Evolutionary conservation across 2,888 invertebrate genomes (phyloP), one percentile per base, ranked within the genome.

Genomic region (Siphonodentalium dalli): DNA sequence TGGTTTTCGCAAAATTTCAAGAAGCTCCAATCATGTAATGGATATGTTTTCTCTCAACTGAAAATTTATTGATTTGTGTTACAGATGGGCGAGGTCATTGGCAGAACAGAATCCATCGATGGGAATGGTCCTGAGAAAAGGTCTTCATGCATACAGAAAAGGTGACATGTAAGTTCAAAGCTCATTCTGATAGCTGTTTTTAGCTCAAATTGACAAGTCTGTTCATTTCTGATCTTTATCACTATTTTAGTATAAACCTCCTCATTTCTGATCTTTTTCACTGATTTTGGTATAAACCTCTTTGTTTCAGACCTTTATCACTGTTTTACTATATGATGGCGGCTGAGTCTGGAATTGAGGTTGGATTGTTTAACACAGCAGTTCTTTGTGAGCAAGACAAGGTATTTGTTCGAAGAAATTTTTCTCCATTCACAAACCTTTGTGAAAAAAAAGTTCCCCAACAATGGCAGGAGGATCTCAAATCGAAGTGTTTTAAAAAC

Each of bases 361-460:
- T 79, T 4, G 79, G 71, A 0, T 71, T 70, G 18, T 81, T 80
- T 52, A 81, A 81, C 54, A 44, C 70, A 20, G 80, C 78, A 6
- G 75, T 71, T 59, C 55, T 81, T 3, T 79, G 79, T 65, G 79
- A 81, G 44, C 69, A 73, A 48, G 72, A 78, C 48, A 55, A 66
- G 58, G 78, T 77, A 50, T n/a, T n/a, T n/a, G n/a, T n/a, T n/a
- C n/a, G n/a, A n/a, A n/a, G n/a, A n/a, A n/a, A n/a, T n/a, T n/a
- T n/a, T n/a, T n/a, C n/a, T n/a, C n/a, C n/a, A n/a, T n/a, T n/a
- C n/a, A n/a, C n/a, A n/a, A n/a, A n/a, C n/a, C n/a, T n/a, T n/a
- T n/a, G n/a, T n/a, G n/a, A n/a, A n/a, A n/a, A n/a, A n/a, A n/a
- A n/a, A n/a, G n/a, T n/a, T n/a, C n/a, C n/a, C n/a, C n/a, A n/a